Base-by-base conservation (phyloP, 2,888 invertebrate species). In the Marasmarcha lunaedactyla region DNA sequence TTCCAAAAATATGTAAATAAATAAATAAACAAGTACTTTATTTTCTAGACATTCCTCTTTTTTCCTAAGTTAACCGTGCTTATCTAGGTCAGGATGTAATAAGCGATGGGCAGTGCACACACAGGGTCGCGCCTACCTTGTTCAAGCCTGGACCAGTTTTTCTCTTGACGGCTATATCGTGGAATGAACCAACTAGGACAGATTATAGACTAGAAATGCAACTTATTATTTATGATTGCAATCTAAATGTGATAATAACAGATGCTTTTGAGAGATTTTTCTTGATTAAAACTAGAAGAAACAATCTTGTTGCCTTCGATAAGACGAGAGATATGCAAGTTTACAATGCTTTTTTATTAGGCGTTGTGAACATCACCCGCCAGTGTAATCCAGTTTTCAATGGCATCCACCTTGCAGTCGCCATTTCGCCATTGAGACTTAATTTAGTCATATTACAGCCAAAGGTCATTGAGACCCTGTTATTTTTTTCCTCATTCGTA, bases 111-210 rank as follows among this genome's bases (percentile, higher is more conserved):
- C 11, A n/a, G 30, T n/a, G n/a, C 34, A 11, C 34, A 7, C 11
- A 34, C 34, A 13, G 66, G 66, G 64, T 65, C 66, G 64, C 62
- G 60, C 65, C 54, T 61, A 63, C 60, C 71, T 67, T 66, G 71
- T 69, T 63, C 70, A 68, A 69, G 67, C 30, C 34, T 66, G 68
- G 61, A 73, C 74, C 59, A 72, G 77, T 78, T 81, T 77, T 76
- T 74, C 58, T 69, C 7, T 34, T 11, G 11, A n/a, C 4, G 30
- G 30, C 30, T 4, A 30, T 11, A 20, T 20, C 20, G 7, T 20
- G 20, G 20, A 20, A 20, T 9, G 30, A n/a, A 30, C n/a, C 10
- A 30, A n/a, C 30, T 30, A 30, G 30, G 30, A 30, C 10, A 30
- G 30, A n/a, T 30, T 30, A 11, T 30, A 11, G 30, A 30, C 6